Evolutionary conservation across 2,888 invertebrate genomes (phyloP).

Genomic region (Helicoverpa assulta): DNA sequence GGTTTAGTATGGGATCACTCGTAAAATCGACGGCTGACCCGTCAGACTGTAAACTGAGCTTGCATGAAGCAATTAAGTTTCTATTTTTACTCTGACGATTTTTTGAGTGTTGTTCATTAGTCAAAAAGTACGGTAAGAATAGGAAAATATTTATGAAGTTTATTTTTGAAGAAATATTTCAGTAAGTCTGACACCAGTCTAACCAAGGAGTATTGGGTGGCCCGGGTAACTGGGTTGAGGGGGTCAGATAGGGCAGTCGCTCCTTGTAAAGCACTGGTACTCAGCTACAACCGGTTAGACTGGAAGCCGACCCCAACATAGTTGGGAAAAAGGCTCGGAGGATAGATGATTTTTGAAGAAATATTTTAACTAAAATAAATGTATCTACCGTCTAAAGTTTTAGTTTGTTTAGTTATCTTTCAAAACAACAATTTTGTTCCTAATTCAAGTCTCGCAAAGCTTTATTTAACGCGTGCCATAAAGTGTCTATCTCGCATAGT

Average conservation of each 20-base stretch:
- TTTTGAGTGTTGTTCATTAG: slow-evolving; percentile 13
- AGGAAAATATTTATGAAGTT: no score
- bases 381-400: neutral
- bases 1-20: slow-evolving; percentile 51
- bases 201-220: no score
- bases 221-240: no score
- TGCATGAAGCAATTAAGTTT: slow-evolving; percentile 29
- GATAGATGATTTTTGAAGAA: no score
- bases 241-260: no score
- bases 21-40: slow-evolving; percentile 55
- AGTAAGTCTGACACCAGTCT: no score
- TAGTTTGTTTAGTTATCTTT: neutral
- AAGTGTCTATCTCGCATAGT: slow-evolving; percentile 43
- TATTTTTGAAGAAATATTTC: no score
- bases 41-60: slow-evolving; percentile 40
- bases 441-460: slow-evolving; percentile 31
- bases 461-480: slow-evolving; percentile 37
- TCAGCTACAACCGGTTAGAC: no score
- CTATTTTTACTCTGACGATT: slow-evolving; percentile 26
- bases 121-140: neutral
- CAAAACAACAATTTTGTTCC: slow-evolving; percentile 15
- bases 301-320: no score
- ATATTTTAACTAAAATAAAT: neutral
- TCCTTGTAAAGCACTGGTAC: no score
- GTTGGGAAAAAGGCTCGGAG: no score